A percentile compares a stretch with the other conserved stretches of the same genome.
These are phyloP conservation scores for Chrysolina haemoptera DNA, from an alignment of 2,888 invertebrate species.

Conservation along the genomic window DNA sequence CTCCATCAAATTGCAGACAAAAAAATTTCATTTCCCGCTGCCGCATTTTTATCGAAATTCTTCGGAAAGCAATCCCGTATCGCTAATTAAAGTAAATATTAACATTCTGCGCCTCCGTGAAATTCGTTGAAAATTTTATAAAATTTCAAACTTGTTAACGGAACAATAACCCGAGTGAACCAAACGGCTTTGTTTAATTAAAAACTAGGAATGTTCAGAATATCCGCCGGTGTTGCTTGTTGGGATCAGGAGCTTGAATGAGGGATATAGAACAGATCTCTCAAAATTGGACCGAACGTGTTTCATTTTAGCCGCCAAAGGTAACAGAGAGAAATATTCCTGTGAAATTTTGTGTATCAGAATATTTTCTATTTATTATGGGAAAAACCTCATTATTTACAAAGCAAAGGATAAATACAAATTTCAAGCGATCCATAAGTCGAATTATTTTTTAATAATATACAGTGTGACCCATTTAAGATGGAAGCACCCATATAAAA, in stretches of 20 bases:
- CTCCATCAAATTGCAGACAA: not conserved
- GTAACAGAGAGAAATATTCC: too few relatives aligned
- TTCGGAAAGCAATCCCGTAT: constrained; percentile 8
- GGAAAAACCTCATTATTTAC: too few relatives aligned
- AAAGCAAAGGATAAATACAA: too few relatives aligned
- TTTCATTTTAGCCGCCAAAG: too few relatives aligned
- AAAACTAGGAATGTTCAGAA: constrained; percentile 30
- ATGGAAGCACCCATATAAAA: too few relatives aligned
- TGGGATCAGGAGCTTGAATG: not conserved
- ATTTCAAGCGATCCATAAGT: too few relatives aligned
- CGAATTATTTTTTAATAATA: too few relatives aligned
- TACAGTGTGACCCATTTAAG: too few relatives aligned
- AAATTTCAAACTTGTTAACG: constrained; percentile 31
- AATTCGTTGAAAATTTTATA: constrained; percentile 29
- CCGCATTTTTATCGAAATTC: not conserved
- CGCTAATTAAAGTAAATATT: constrained; percentile 17
- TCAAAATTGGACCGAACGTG: too few relatives aligned
- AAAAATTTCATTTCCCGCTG: not conserved
- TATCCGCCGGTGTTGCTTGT: not conserved
- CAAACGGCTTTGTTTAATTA: constrained; percentile 31
- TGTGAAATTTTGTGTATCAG: too few relatives aligned
- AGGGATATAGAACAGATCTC: too few relatives aligned
- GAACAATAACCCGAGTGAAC: constrained; percentile 18
- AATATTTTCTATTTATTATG: too few relatives aligned
- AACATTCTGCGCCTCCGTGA: not conserved